Percentiles rank a stretch among this genome's conserved stretches.
These are phyloP conservation scores for Manis crassicaudata DNA, from an alignment of 2,797 vertebrate genomes.

Conservation along the genomic window DNA sequence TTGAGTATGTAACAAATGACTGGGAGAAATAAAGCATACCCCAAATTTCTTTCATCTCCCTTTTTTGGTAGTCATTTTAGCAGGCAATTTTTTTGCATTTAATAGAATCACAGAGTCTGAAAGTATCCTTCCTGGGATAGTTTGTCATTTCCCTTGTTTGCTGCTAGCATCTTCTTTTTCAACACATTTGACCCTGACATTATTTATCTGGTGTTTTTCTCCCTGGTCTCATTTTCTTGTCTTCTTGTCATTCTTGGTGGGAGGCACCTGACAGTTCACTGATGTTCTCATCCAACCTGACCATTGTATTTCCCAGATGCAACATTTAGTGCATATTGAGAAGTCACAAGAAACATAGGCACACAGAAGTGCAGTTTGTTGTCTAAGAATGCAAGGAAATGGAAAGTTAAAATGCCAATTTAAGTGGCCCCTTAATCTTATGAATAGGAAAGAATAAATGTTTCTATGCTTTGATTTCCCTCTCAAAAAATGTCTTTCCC, in stretches of 20 bases:
- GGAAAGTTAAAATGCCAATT: background rate
- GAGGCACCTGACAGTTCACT: constrained; percentile 23
- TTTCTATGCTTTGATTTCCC: background rate
- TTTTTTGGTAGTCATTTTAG: constrained; percentile 45
- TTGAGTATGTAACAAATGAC: constrained; percentile 38
- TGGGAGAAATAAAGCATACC: background rate
- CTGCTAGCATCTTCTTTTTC: background rate
- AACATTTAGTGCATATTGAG: constrained; percentile 8
- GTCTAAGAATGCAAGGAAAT: background rate
- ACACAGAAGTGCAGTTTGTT: background rate
- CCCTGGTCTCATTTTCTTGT: constrained; percentile 42
- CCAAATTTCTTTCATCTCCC: constrained; percentile 36
- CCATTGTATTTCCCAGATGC: background rate
- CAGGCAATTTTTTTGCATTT: constrained; percentile 59
- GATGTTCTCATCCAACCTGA: constrained; percentile 34
- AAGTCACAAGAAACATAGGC: constrained; percentile 24
- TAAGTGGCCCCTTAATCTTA: constrained; percentile 33
- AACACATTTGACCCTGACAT: background rate
- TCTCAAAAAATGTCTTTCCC: background rate
- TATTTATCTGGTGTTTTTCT: constrained; percentile 62
- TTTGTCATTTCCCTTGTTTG: constrained; percentile 58
- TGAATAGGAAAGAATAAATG: constrained; percentile 10
- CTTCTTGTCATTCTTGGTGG: constrained; percentile 60
- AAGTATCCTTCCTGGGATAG: background rate
- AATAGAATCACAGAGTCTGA: constrained; percentile 44